Evolutionary conservation across 35 echinoderm and acorn worm species (phyloP), one percentile per base, ranked within the genome.

Genomic region (Apostichopus japonicus): DNA sequence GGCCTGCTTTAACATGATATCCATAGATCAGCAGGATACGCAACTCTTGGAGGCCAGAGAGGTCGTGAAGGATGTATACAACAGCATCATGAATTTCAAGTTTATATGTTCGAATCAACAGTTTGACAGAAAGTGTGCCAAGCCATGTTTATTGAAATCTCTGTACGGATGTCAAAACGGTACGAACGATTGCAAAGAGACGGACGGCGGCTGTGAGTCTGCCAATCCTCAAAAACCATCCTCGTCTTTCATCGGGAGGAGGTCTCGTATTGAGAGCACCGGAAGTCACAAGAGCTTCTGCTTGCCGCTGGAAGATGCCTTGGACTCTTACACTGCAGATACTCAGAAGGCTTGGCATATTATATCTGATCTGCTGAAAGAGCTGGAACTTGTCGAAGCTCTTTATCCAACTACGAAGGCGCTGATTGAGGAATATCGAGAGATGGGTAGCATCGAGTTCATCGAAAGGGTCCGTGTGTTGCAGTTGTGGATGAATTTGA

Each of bases 401-500:
- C 84, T 99, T 10, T 99, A 96, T 77, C 91, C 95, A 13, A 96
- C 86, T 6, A 91, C 55, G n/a, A 99, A 94, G 92, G 95, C 95
- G 10, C 84, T 99, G 23, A 77, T 93, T 23, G 92, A 82, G n/a
- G 95, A 95, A 27, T 90, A 79, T 84, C 90, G 82, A 71, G 25
- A 82, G 27, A 91, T 87, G 56, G 90, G 80, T 16, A 86, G 55
- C 10, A 0, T 21, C 7, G 62, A 94, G 21, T 99, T 99, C 77
- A 92, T 23, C 17, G 80, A 91, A 72, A 78, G 95, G 61, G 77
- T 99, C 0, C 55, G 87, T 44, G 94, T 95, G 4, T 70, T 99
- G 51, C 92, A 92, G 53, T 55, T 99, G 44, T 99, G 97, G 97
- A 86, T 99, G 56, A 99, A 99, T 53, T 71, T 99, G 44, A 99